Evolutionary conservation across 2,888 invertebrate genomes (phyloP).

Genomic region (Scaptomyza flava): DNA sequence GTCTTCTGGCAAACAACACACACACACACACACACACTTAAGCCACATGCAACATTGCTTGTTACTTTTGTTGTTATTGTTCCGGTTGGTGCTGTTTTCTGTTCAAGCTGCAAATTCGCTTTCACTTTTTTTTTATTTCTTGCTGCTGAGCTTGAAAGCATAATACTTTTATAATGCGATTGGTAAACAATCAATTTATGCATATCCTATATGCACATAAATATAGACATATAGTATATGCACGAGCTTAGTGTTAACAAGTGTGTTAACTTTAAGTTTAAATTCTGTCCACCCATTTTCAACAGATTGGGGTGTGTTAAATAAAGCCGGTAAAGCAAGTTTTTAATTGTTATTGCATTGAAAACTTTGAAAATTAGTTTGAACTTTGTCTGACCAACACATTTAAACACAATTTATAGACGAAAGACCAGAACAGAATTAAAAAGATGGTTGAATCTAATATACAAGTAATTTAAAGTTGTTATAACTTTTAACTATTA

Average conservation of each 20-base stretch:
- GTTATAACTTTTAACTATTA: neutral
- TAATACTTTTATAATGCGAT: slow-evolving; percentile 25
- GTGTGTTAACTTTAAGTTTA: neutral
- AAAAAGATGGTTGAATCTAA: too few relatives aligned
- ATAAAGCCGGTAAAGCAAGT: neutral
- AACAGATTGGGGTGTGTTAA: neutral
- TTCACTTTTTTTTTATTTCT: slow-evolving; percentile 49
- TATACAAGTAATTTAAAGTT: neutral
- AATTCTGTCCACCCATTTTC: neutral
- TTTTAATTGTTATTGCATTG: neutral
- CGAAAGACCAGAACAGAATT: neutral
- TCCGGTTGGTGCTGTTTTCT: slow-evolving; percentile 12
- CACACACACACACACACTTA: slow-evolving; percentile 7
- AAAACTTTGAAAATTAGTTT: neutral
- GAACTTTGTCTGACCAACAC: neutral
- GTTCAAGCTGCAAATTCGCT: slow-evolving; percentile 33
- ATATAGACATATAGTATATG: neutral
- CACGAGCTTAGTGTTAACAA: neutral
- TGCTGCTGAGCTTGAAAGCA: slow-evolving; percentile 2
- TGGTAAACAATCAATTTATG: slow-evolving; percentile 6
- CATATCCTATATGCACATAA: slow-evolving; percentile 4
- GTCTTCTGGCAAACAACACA: slow-evolving; percentile 43
- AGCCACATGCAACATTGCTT: slow-evolving; percentile 37
- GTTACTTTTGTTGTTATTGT: slow-evolving; percentile 9
- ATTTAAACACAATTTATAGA: neutral